Conservation (phyloP, 2,113 vertebrate species). For the Onychostruthus taczanowskii region DNA sequence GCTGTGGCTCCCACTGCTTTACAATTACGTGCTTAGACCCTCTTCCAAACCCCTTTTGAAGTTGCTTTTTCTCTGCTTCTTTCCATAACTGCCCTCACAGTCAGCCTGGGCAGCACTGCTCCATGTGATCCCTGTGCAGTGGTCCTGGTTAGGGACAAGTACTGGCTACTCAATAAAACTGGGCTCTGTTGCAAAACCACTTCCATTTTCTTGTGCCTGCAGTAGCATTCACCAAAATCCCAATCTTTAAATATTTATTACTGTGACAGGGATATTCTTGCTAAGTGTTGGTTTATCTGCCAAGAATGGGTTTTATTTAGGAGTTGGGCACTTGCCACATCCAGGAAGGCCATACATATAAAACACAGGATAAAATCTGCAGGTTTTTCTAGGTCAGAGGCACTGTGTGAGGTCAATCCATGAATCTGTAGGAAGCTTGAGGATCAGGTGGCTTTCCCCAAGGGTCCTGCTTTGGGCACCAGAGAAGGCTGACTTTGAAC, state of each 20-base stretch:
- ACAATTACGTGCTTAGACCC: neutral
- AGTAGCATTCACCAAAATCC: neutral
- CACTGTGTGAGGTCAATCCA: neutral
- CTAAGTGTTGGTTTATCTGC: neutral
- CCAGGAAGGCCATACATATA: neutral
- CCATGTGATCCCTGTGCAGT: neutral
- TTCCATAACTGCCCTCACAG: neutral
- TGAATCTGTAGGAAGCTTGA: neutral
- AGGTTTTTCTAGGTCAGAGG: neutral
- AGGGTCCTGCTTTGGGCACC: neutral
- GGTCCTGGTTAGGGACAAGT: neutral
- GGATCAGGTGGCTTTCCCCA: neutral
- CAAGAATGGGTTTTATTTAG: neutral
- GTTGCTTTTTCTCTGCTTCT: neutral
- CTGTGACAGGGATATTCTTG: neutral
- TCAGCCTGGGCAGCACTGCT: neutral
- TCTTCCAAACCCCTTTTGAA: neutral
- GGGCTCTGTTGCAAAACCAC: neutral
- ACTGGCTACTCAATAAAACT: neutral
- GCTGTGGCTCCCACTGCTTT: neutral
- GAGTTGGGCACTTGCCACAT: neutral
- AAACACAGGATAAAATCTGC: neutral
- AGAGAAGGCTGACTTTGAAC: neutral
- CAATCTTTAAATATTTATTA: neutral
- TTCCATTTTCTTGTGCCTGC: neutral